Evolutionary conservation across 92 coral and sea anemone genomes (phyloP), one percentile per base, ranked within the genome.

Genomic region (Parazoanthus atlanticus): DNA sequence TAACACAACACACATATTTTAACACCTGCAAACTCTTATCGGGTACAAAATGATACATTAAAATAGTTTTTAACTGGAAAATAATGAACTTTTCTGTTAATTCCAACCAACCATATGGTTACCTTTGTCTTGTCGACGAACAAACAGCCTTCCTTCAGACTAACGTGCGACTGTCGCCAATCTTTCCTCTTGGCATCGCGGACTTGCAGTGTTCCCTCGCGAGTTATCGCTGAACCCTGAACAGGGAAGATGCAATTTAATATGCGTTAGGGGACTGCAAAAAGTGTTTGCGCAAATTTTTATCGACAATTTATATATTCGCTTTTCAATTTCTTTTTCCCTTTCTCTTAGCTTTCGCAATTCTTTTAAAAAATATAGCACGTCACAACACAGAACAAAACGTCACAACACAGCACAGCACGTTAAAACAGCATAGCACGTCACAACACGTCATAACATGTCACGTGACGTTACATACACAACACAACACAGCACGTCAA

Each of bases 111-210:
- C 28, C 30, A 40, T 16, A 5, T 5, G 32, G 9, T 31, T 72
- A 92, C 97, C 89, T 91, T 93, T 29, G 90, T 90, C 84, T 91
- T 95, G 73, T 90, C 93, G 25, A 95, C 90, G 28, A 89, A 82
- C 90, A 95, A 69, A 87, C 89, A 93, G 5, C 98, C 98, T 88
- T 95, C 92, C 76, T 91, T 93, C 82, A 95, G 86, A 41, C 93
- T 86, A 70, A 95, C 93, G 34, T 65, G 81, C 5, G 94, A 93
- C 34, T 74, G 93, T 54, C 92, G 88, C 98, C 98, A 95, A 86
- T 89, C 92, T 80, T 91, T 91, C 85, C 86, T 95, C 86, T 91
- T 95, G 28, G 94, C 93, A 69, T 95, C 98, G 56, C 98, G 98
- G 31, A 93, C 93, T 75, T 91, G 84, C 5, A 95, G 89, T 1